phyloP scores from a whole-genome alignment of 2,888 invertebrate genomes.

The Bedellia somnulentella region DNA sequence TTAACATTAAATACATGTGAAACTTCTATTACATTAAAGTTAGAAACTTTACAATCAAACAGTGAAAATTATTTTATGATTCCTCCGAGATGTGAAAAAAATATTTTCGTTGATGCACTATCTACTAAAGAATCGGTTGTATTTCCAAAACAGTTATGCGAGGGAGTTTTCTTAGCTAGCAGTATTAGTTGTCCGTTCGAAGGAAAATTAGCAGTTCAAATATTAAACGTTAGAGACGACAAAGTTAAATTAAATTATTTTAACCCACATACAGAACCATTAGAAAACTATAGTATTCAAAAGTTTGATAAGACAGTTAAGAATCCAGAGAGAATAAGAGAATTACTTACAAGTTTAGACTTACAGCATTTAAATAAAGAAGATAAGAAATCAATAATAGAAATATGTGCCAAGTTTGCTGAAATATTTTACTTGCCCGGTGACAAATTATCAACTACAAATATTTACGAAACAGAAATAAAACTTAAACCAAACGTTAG shows the following conservation, averaged over 20 bases:
- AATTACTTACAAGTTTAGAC: no score
- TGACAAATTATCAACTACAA: no score
- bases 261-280: not conserved
- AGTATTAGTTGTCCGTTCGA: not conserved
- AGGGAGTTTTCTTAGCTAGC: not conserved
- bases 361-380: not conserved
- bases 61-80: not conserved
- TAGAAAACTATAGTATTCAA: not conserved
- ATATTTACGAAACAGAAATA: not conserved
- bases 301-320: not conserved
- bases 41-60: not conserved
- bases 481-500: not conserved
- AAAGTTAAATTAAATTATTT: not conserved
- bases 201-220: not conserved
- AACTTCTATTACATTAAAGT: no score
- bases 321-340: not conserved
- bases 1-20: not conserved
- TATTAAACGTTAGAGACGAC: not conserved
- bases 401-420: constrained; percentile 1
- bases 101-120: not conserved
- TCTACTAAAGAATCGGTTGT: not conserved
- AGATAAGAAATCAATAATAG: not conserved
- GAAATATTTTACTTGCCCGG: no score
- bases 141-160: not conserved
- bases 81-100: not conserved